phyloP scores from a whole-genome alignment of 2,113 vertebrate species.

The Paradisaea rubra region DNA sequence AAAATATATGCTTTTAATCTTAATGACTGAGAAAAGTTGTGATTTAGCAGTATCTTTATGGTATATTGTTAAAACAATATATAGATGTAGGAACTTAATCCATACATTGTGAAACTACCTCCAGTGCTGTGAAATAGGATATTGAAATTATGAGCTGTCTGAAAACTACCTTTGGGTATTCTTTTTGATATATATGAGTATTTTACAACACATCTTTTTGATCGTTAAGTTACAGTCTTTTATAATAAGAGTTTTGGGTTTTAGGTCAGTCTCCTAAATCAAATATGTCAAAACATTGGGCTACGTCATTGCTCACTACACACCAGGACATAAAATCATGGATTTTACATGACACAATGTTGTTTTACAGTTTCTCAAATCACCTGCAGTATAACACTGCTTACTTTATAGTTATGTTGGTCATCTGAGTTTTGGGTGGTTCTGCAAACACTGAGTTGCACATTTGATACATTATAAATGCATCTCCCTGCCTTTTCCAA shows the following conservation, averaged over 20 bases:
- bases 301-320: not conserved
- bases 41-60: not conserved
- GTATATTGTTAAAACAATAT: not conserved
- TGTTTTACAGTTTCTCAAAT: not conserved
- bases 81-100: not conserved
- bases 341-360: not conserved
- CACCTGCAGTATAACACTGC: not conserved
- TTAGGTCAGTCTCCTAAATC: not conserved
- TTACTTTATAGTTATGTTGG: not conserved
- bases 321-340: not conserved
- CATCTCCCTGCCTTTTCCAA: not conserved
- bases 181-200: not conserved
- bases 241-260: not conserved
- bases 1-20: not conserved
- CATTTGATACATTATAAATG: not conserved
- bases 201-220: not conserved
- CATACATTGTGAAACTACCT: not conserved
- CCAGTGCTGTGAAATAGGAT: not conserved
- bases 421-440: not conserved
- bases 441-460: not conserved
- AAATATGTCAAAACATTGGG: not conserved
- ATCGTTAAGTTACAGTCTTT: not conserved
- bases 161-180: not conserved
- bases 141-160: not conserved
- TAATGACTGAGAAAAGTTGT: not conserved